Base-by-base conservation (phyloP, 2,888 invertebrate species). In the Meteorus cinctellus region DNA sequence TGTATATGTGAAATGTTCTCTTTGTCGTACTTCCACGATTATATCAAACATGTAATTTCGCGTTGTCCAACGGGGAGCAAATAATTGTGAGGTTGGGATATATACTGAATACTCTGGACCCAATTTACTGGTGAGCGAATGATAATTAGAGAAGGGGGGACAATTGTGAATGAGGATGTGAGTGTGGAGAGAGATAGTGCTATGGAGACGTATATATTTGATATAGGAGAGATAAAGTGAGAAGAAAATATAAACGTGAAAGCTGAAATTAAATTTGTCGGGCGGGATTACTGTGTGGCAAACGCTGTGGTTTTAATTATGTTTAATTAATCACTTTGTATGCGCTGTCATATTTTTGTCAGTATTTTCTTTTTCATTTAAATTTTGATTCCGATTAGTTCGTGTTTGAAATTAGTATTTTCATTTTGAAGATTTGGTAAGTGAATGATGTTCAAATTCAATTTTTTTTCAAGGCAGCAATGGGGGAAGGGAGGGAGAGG, bases 211-310 rank as follows among this genome's bases (percentile, higher is more conserved):
- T 48, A n/a, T 16, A 16, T 48, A n/a, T 48, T 16, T 48, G 34
- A 48, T 55, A 19, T 55, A 24, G 4, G 55, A 4, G 51, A 19
- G 19, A 55, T 55, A 55, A 55, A 55, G 55, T n/a, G 55, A 55
- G 55, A 55, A 19, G 55, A 19, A 55, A 55, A n/a, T 41, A 41
- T 55, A n/a, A 79, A 80, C 79, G 78, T 78, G 80, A 79, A 76
- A 51, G 76, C 72, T 78, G 77, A 85, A 86, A 86, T 86, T 82
- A 83, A 87, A 86, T 86, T 87, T 84, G 84, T 83, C 84, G 80
- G 79, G 81, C 70, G 76, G 84, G 80, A 83, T 84, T 85, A 83
- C 81, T 78, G 72, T 63, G 72, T 45, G 72, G 55, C 63, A 63
- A 62, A 74, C 73, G 74, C 82, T 78, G 79, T 63, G 78, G 79